A percentile compares a stretch with the other conserved stretches of the same genome.
These are phyloP conservation scores for Scomber scombrus DNA, from an alignment of 2,113 vertebrate genomes.

Conservation along the genomic window DNA sequence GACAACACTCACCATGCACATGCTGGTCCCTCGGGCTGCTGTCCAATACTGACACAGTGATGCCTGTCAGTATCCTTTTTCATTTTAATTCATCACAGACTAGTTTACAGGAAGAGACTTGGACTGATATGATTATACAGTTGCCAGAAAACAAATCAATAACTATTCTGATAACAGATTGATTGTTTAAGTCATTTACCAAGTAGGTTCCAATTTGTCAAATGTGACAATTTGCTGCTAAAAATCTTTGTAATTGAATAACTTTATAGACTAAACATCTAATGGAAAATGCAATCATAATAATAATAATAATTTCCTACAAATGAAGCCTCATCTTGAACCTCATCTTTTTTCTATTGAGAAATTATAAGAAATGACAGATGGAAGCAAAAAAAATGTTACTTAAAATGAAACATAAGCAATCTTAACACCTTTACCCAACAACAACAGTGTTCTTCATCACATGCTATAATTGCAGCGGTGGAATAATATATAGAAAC, in stretches of 20 bases:
- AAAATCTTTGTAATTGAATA: no score
- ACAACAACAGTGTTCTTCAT: neutral
- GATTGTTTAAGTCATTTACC: no score
- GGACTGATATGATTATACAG: neutral
- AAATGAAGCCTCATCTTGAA: no score
- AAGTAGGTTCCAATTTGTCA: no score
- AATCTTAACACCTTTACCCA: constrained; percentile 15
- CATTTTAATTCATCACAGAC: no score
- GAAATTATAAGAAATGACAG: neutral
- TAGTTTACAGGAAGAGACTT: neutral
- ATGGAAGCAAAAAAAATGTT: neutral
- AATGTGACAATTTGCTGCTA: no score
- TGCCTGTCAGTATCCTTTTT: neutral
- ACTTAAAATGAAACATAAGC: neutral
- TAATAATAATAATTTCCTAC: no score
- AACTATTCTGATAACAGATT: no score
- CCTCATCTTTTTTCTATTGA: neutral
- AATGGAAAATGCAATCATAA: no score
- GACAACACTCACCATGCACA: neutral
- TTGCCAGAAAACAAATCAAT: no score
- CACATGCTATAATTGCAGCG: neutral
- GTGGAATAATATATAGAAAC: neutral
- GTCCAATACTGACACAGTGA: neutral
- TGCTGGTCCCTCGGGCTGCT: constrained; percentile 12
- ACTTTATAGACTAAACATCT: no score